Evolutionary conservation across 2,888 invertebrate genomes (phyloP), one percentile per base, ranked within the genome.

Genomic region (Torymus tubicola): DNA sequence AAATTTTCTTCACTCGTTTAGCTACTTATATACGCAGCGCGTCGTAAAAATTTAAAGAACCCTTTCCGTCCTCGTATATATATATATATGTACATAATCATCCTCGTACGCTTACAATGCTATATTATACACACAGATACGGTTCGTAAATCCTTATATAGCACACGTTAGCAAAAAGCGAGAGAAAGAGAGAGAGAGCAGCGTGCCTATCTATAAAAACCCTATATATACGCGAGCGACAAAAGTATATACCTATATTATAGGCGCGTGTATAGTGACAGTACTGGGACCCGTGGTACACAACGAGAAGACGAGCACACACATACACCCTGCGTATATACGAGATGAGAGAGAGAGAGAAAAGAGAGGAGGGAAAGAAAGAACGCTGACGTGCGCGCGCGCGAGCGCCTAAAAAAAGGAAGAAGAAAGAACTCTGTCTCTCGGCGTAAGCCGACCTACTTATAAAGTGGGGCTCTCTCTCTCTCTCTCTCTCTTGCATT

Each of bases 381-480:
- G 12, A n/a, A n/a, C n/a, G n/a, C n/a, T n/a, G n/a, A n/a, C n/a
- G n/a, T n/a, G n/a, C n/a, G n/a, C n/a, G n/a, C n/a, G n/a, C n/a
- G n/a, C n/a, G n/a, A n/a, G n/a, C n/a, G n/a, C n/a, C n/a, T n/a
- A 50, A n/a, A 58, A 18, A 72, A 60, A 58, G 18, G 18, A 16
- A 63, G 72, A 57, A 21, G 68, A 18, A 60, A 67, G 73, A 71
- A 80, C 60, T 57, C 24, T 70, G 73, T 31, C 50, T 55, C 61
- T 18, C 42, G n/a, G n/a, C 81, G 84, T 86, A 87, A 88, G 87
- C 88, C 85, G 86, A 86, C 88, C 86, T 85, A 85, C 85, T 85
- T 86, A 85, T 86, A 87, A 86, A 86, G 85, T 84, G 84, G 87
- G 87, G 86, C 86, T 85, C 85, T 84, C 83, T 75, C 85, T 60